These are phyloP conservation scores for Metaphire vulgaris DNA, from an alignment of 1,140 invertebrate species.

Conservation along the genomic window DNA sequence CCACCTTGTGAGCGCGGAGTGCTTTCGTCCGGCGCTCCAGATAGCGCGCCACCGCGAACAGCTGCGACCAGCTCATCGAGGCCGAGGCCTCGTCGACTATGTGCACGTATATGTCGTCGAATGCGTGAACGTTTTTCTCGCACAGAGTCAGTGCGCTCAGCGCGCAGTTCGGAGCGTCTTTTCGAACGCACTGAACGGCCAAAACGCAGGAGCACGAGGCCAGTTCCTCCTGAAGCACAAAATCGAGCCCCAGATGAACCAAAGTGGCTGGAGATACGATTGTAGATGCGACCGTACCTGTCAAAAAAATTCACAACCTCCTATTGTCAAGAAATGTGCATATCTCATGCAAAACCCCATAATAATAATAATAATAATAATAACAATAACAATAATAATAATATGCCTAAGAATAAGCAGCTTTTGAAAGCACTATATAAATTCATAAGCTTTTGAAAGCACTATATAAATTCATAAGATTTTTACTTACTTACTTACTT, in stretches of 20 bases:
- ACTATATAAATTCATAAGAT: too few species aligned
- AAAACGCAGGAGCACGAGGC: constrained; percentile 68
- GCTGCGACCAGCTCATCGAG: constrained; percentile 71
- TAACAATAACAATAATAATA: too few species aligned
- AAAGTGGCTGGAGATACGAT: constrained; percentile 74
- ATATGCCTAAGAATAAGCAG: too few species aligned
- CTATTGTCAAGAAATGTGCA: too few species aligned
- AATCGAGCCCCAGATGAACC: constrained; percentile 65
- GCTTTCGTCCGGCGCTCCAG: constrained; percentile 78
- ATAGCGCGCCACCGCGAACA: constrained; percentile 75
- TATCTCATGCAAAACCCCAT: too few species aligned
- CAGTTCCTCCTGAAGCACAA: constrained; percentile 71
- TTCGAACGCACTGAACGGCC: constrained; percentile 74
- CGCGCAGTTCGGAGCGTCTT: constrained; percentile 79
- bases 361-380: too few species aligned
- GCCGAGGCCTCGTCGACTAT: constrained; percentile 70
- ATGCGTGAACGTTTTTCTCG: constrained; percentile 72
- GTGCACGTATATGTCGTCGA: constrained; percentile 76
- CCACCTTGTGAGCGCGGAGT: constrained; percentile 71
- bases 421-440: too few species aligned
- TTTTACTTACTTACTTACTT: too few species aligned
- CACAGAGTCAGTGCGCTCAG: constrained; percentile 73
- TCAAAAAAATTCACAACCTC: too few species aligned
- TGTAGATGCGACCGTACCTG: constrained; percentile 69
- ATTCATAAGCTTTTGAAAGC: too few species aligned